Percentiles rank a stretch among this genome's conserved stretches.
Evolutionary conservation across 2,113 vertebrate genomes (phyloP).

Genomic region (Peromyscus polionotus): DNA sequence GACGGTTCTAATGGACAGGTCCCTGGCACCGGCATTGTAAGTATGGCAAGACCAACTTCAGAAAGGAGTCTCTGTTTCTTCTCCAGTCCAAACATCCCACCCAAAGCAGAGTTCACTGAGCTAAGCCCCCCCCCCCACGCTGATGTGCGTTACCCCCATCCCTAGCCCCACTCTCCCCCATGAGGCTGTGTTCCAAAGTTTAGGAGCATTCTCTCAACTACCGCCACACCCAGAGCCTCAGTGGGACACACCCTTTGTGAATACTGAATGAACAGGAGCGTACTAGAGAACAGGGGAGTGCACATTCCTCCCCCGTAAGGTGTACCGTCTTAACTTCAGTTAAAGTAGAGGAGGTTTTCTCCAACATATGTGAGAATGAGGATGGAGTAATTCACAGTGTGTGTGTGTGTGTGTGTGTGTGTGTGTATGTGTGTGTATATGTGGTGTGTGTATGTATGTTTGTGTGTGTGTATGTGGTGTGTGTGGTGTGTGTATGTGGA

Average conservation of each 20-base stretch:
- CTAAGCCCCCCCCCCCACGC: rapidly evolving
- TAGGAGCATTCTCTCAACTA: rapidly evolving
- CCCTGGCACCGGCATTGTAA: not conserved
- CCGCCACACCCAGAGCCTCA: no score
- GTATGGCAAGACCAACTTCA: not conserved
- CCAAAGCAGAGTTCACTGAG: no score
- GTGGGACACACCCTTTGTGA: rapidly evolving
- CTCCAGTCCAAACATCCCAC: not conserved
- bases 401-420: not conserved
- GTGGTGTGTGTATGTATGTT: no score
- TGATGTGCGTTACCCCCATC: rapidly evolving
- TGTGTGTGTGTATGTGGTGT: no score
- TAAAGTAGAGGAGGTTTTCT: not conserved
- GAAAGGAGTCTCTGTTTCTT: not conserved
- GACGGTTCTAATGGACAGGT: not conserved
- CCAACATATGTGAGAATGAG: not conserved
- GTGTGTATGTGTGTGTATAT: not conserved
- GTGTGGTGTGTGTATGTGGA: no score
- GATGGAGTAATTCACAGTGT: rapidly evolving
- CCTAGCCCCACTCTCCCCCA: no score
- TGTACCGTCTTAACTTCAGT: rapidly evolving
- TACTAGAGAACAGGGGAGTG: no score
- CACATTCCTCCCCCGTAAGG: not conserved
- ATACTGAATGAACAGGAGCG: not conserved
- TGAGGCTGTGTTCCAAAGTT: not conserved